Evolutionary conservation across 2,888 invertebrate species (phyloP), one percentile per base, ranked within the genome.

Genomic region (Alentia gelatinosa): DNA sequence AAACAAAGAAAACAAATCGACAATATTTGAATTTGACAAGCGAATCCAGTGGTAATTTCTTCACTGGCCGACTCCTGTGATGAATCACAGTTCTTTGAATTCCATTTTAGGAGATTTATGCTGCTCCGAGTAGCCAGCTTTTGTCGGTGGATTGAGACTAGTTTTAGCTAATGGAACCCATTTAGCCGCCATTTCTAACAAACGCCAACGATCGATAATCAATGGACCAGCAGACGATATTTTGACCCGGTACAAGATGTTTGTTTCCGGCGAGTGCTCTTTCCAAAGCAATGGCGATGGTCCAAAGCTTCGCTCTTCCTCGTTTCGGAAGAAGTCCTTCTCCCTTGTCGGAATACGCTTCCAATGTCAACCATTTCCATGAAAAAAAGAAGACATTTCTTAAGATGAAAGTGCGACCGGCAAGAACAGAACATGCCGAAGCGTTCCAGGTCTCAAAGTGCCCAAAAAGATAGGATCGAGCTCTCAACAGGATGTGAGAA

Each of bases 201-300:
- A 68, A 68, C 33, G 68, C 30, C 26, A 30, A 26, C 68, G 12
- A 68, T 68, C 68, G 68, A 68, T 56, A 56, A n/a, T 56, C 56
- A 56, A 56, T 30, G 68, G 68, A 68, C n/a, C n/a, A n/a, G 68
- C 68, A 68, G 68, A 68, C 68, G 68, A 68, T 30, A 68, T 68
- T 68, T 68, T 68, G 30, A 30, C 68, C 68, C 30, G 26, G 12
- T 68, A 30, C 68, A 68, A 68, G 68, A 68, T 30, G 68, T 30
- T 68, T 1, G 68, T 68, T 68, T 56, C 30, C 33, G 68, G 68
- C 30, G 68, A 12, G 68, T 30, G 30, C 23, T 68, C 5, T 5
- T 1, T 68, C 33, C 12, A 5, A 0, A 12, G 30, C 12, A 30
- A 5, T 68, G 68, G n/a, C 26, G 68, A 3, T 30, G 26, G 68